These are phyloP conservation scores for Noturus placidus DNA, from an alignment of 2,113 vertebrate genomes.

Conservation along the genomic window DNA sequence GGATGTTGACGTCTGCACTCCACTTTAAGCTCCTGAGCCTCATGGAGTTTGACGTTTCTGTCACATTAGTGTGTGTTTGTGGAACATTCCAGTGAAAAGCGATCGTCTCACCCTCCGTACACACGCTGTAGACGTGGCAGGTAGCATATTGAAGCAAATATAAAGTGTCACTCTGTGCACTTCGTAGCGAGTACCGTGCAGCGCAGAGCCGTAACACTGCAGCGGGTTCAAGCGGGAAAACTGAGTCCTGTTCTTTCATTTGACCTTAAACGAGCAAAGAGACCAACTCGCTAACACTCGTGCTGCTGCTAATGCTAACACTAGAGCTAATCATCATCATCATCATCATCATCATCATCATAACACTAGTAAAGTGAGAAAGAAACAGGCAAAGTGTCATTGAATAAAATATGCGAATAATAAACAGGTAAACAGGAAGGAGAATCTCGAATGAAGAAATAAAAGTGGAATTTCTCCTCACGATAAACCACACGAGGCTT, in stretches of 20 bases:
- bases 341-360: not conserved
- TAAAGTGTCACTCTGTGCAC: constrained; percentile 6
- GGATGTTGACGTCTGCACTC: not conserved
- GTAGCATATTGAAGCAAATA: constrained; percentile 25
- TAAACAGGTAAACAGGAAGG: too few species aligned
- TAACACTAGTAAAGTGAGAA: not conserved
- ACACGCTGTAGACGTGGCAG: not conserved
- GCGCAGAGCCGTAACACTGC: not conserved
- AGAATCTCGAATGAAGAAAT: too few species aligned
- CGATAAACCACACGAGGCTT: too few species aligned
- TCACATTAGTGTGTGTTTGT: constrained; percentile 23
- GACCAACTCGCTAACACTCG: not conserved
- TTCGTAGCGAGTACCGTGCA: not conserved
- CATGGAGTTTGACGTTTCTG: constrained; percentile 21
- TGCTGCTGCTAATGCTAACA: not conserved
- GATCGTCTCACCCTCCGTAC: not conserved
- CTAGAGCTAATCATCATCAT: not conserved
- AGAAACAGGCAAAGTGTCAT: not conserved
- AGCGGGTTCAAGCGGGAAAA: not conserved
- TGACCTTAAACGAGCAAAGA: not conserved
- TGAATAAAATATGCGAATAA: not conserved
- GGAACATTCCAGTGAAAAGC: not conserved
- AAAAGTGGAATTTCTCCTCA: too few species aligned
- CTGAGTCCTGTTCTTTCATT: not conserved
- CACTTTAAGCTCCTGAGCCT: not conserved